A percentile compares a stretch with the other conserved stretches of the same genome.
These are phyloP conservation scores for Podarcis muralis DNA, from an alignment of 2,113 vertebrate genomes.

Conservation along the genomic window DNA sequence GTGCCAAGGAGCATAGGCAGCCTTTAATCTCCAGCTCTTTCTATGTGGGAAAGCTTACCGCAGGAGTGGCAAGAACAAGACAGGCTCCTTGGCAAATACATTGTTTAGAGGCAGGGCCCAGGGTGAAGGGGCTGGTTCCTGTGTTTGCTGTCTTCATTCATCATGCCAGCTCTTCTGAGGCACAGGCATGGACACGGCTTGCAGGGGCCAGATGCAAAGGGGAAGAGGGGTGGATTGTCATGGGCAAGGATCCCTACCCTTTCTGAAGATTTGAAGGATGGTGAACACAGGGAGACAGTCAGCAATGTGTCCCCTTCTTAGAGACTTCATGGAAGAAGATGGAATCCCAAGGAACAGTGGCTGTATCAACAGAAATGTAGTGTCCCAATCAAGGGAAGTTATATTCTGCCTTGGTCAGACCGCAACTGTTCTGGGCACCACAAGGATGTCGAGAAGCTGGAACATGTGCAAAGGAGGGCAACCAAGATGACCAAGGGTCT, in stretches of 20 bases:
- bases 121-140: not conserved
- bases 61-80: not conserved
- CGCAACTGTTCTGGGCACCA: too few species aligned
- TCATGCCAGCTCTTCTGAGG: not conserved
- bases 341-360: not conserved
- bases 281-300: too few species aligned
- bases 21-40: not conserved
- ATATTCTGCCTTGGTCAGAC: too few species aligned
- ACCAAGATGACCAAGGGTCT: too few species aligned
- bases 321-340: not conserved
- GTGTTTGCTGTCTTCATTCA: not conserved
- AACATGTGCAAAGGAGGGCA: too few species aligned
- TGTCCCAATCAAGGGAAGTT: too few species aligned
- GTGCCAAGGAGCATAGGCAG: not conserved
- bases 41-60: not conserved
- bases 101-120: not conserved
- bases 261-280: not conserved
- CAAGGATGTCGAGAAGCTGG: too few species aligned
- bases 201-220: too few species aligned
- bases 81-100: not conserved
- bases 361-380: too few species aligned
- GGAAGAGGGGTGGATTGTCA: not conserved
- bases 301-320: not conserved
- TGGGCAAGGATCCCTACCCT: not conserved
- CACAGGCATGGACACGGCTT: not conserved